Conservation (phyloP, 2,888 invertebrate species). For the Myathropa florea region DNA sequence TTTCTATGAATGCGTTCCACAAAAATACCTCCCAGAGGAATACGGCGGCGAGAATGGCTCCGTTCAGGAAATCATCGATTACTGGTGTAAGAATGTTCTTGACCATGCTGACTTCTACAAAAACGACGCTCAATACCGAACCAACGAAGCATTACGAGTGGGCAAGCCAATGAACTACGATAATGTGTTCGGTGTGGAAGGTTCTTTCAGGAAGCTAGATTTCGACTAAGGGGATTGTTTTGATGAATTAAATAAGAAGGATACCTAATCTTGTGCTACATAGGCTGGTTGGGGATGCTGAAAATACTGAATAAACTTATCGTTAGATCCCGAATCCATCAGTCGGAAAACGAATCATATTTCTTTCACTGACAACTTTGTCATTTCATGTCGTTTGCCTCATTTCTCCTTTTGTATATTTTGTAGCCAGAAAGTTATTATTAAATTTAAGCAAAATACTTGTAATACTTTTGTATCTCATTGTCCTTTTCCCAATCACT, state of each 20-base stretch:
- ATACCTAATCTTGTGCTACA: too few relatives aligned
- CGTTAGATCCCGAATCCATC: not conserved
- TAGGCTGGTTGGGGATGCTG: not conserved
- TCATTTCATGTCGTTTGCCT: not conserved
- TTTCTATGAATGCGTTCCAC: slow-evolving; percentile 83
- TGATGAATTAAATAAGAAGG: not conserved
- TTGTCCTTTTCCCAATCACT: too few relatives aligned
- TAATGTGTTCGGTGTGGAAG: slow-evolving; percentile 75
- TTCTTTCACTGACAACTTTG: not conserved
- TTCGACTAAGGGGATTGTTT: slow-evolving; percentile 73
- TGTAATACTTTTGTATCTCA: too few relatives aligned
- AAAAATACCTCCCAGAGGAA: slow-evolving; percentile 83
- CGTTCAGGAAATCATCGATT: slow-evolving; percentile 75
- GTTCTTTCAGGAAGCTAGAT: slow-evolving; percentile 76
- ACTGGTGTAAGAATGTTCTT: slow-evolving; percentile 71
- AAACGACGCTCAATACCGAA: slow-evolving; percentile 74
- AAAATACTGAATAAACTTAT: not conserved
- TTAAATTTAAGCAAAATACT: too few relatives aligned
- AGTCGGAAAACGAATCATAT: not conserved
- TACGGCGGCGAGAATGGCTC: slow-evolving; percentile 85
- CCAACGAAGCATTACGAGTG: slow-evolving; percentile 73
- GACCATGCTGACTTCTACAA: slow-evolving; percentile 73
- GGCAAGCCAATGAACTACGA: slow-evolving; percentile 73
- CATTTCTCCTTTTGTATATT: not conserved
- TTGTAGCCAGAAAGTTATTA: not conserved